These are phyloP conservation scores for Gymnocheta viridis DNA, from an alignment of 2,888 invertebrate species.

Conservation along the genomic window DNA sequence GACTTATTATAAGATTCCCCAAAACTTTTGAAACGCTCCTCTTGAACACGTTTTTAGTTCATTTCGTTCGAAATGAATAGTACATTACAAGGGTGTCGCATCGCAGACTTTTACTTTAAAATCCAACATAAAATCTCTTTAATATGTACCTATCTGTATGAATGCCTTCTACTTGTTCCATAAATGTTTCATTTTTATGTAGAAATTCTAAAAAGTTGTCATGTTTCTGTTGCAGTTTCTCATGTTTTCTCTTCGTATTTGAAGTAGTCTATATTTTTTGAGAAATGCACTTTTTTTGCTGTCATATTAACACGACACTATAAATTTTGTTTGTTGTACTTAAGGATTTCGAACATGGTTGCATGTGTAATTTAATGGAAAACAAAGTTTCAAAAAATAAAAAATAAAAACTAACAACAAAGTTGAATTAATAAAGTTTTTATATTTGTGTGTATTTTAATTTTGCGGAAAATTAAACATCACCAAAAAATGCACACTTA, in stretches of 20 bases:
- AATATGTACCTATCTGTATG: background rate
- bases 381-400: background rate
- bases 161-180: conserved; percentile 37
- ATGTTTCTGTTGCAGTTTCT: conserved; percentile 44
- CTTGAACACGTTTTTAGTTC: background rate
- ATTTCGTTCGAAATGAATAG: conserved; percentile 1
- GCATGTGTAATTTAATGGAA: conserved; percentile 53
- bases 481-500: background rate
- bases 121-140: conserved; percentile 27
- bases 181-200: conserved; percentile 50
- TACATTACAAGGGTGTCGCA: conserved; percentile 42
- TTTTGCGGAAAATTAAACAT: conserved; percentile 37
- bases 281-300: conserved; percentile 14
- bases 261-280: conserved; percentile 29
- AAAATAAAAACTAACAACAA: background rate
- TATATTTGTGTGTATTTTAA: conserved; percentile 13
- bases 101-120: conserved; percentile 41
- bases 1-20: background rate
- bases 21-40: background rate
- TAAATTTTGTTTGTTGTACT: conserved; percentile 35
- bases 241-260: background rate
- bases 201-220: conserved; percentile 51
- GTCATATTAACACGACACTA: conserved; percentile 51
- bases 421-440: conserved; percentile 31
- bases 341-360: conserved; percentile 51